Base-by-base conservation (phyloP, 92 coral and sea anemone genomes). In the Ricordea florida region DNA sequence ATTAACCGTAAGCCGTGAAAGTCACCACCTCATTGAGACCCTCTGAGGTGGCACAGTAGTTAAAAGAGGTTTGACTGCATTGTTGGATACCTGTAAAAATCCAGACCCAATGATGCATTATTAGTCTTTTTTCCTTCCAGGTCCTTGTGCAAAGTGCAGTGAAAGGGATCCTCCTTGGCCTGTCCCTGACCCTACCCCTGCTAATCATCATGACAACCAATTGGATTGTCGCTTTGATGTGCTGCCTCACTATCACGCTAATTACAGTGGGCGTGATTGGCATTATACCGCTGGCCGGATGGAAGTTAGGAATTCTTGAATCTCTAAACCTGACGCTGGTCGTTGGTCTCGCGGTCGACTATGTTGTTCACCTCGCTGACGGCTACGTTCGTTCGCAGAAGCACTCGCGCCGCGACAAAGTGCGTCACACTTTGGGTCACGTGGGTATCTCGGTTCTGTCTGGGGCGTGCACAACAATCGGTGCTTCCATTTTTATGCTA, bases 321-420 rank as follows among this genome's bases (percentile, higher is more conserved):
- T 89, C 94, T 1, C 85, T 89, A 0, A 89, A 89, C 57, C 88
- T 89, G n/a, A 89, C 94, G 5, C 89, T 89, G 13, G 94, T 89
- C 2, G 94, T 89, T 28, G 94, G 94, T 33, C 71, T 89, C 17
- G 94, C 94, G 20, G 94, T 89, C 18, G 94, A 89, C 49, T 89
- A 89, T 62, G 94, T 89, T 2, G 94, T 89, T 11, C 94, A 89
- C 68, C 69, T 89, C 35, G 94, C 94, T 6, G 90, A 89, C 55
- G 90, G 94, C 1, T 89, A 89, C 27, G 74, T 89, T 44, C 62
- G 80, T 5, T 73, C 82, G 20, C 64, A 71, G 37, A 30, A 74
- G 18, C 35, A 22, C 28, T 49, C 73, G 17, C 76, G 94, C 14
- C 47, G 41, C 46, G 70, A 72, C 21, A 79, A 66, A 64, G 90